A percentile compares a stretch with the other conserved stretches of the same genome.
phyloP scores from a whole-genome alignment of 2,113 vertebrate species.

The Bagarius yarrelli region DNA sequence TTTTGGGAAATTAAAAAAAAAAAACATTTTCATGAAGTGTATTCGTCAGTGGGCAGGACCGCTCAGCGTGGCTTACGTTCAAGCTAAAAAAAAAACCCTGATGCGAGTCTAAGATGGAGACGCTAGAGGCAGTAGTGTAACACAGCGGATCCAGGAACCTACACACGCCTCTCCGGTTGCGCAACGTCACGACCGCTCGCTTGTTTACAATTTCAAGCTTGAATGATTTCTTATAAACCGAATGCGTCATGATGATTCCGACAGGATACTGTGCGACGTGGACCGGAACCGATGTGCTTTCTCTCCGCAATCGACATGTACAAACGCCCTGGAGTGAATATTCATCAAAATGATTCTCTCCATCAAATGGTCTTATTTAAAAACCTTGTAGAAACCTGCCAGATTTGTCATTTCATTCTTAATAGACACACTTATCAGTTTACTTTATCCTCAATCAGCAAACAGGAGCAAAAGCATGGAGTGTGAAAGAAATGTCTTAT shows the following conservation, averaged over 20 bases:
- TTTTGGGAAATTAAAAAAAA: background rate
- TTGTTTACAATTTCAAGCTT: constrained; percentile 45
- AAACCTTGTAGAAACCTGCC: background rate
- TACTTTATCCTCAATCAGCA: background rate
- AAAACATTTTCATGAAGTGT: background rate
- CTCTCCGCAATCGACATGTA: background rate
- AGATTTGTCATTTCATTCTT: background rate
- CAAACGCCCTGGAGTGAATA: background rate
- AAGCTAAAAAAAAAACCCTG: background rate
- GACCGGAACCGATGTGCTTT: constrained; percentile 25
- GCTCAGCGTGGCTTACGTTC: background rate
- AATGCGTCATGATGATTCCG: constrained; percentile 19
- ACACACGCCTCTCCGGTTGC: constrained; percentile 47
- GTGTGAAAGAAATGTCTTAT: background rate
- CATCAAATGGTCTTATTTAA: constrained; percentile 2
- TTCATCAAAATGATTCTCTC: background rate
- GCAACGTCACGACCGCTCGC: constrained; percentile 58
- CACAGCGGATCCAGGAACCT: constrained; percentile 34
- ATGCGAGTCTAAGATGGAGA: constrained; percentile 11
- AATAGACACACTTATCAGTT: background rate
- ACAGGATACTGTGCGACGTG: constrained; percentile 10
- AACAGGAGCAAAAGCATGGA: background rate
- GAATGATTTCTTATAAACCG: constrained; percentile 32
- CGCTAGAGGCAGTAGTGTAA: constrained; percentile 53
- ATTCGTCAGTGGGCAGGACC: background rate